Percentiles rank a stretch among this genome's conserved stretches.
These are phyloP conservation scores for Syndactyla subalaris DNA, from an alignment of 2,797 vertebrate species.

Conservation along the genomic window DNA sequence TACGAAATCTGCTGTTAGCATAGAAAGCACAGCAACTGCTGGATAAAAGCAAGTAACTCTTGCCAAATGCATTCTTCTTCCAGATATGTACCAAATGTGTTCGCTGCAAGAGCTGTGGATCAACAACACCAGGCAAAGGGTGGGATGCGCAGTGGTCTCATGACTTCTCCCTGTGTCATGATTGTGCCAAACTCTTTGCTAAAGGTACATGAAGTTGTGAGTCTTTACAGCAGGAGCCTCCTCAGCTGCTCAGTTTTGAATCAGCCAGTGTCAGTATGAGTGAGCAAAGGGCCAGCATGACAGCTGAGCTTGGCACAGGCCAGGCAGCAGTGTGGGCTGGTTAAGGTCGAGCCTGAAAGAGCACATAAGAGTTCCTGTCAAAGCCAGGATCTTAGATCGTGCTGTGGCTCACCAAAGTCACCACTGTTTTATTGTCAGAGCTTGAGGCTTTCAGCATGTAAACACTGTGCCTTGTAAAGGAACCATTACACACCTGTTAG, in stretches of 20 bases:
- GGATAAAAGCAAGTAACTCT: background rate
- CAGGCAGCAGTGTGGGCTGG: background rate
- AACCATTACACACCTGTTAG: background rate
- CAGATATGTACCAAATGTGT: constrained; percentile 98
- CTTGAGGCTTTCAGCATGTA: background rate
- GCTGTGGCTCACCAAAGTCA: background rate
- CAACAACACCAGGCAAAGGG: constrained; percentile 96
- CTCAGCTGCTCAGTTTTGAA: background rate
- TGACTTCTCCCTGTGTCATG: constrained; percentile 98
- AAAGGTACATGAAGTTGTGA: constrained; percentile 83
- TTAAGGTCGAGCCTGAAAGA: background rate
- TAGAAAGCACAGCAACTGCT: background rate
- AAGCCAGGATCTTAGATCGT: background rate
- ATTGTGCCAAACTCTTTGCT: constrained; percentile 98
- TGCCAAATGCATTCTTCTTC: background rate
- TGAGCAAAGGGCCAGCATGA: background rate
- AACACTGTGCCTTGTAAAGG: fast-evolving
- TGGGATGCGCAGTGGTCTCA: constrained; percentile 99
- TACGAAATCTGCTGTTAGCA: background rate
- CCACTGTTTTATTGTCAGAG: background rate
- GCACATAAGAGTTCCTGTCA: fast-evolving
- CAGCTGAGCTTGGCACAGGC: fast-evolving
- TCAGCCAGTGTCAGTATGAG: background rate
- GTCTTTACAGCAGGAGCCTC: background rate
- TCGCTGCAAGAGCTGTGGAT: constrained; percentile 95